Evolutionary conservation across 1,140 invertebrate species (phyloP), one percentile per base, ranked within the genome.

Genomic region (Nixonia krombeini): DNA sequence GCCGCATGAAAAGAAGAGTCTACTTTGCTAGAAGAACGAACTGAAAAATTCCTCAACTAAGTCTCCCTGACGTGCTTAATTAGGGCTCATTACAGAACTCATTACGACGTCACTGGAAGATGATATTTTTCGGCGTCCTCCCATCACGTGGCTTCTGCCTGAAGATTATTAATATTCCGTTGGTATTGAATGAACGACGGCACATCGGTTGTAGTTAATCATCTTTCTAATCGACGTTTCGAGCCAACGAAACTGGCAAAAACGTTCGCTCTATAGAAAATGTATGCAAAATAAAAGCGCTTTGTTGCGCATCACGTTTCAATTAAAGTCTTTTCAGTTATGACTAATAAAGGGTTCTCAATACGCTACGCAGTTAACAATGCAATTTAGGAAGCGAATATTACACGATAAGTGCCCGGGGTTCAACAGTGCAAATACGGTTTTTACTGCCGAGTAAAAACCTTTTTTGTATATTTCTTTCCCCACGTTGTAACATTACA

Each of bases 1-100:
- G n/a, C n/a, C n/a, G n/a, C n/a, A n/a, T 56, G 16, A 38, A 71
- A 70, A 75, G 70, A 73, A 51, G 12, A 15, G 49, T 53, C 42
- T 29, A 35, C 38, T 46, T 56, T 37, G n/a, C 17, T 18, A 23
- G 9, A 18, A 45, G 49, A 56, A 64, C 38, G 38, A 29, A 18
- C 17, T 23, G 23, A 40, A 15, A 56, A 50, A 44, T 56, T 56
- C 16, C 13, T 33, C 28, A 31, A 37, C 17, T 25, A 53, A 62
- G 21, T 46, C 28, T 46, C 12, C 33, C 10, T 17, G n/a, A 35
- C 29, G 33, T 38, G 61, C 41, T 56, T 49, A 64, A 63, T 63
- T 63, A 63, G 52, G 29, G 25, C 26, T 46, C 25, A 9, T n/a
- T n/a, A n/a, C n/a, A 26, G 9, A 26, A 9, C 25, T 26, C 29